A percentile compares a stretch with the other conserved stretches of the same genome.
These are phyloP conservation scores for Pteronura brasiliensis DNA, from an alignment of 2,113 vertebrate genomes.

Conservation along the genomic window DNA sequence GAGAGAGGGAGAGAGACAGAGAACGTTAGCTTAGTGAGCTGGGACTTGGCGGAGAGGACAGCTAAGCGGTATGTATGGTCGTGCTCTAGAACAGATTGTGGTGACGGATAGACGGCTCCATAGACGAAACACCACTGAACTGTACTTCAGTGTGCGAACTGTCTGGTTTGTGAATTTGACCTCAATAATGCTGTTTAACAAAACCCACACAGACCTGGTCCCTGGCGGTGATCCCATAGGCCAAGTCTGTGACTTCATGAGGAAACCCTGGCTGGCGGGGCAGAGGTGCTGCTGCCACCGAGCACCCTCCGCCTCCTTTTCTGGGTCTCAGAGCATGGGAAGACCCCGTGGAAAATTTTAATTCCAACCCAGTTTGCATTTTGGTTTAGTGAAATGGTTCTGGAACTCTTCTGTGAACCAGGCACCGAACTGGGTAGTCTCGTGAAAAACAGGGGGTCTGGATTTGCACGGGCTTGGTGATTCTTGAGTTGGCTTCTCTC, in stretches of 20 bases:
- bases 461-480: background rate
- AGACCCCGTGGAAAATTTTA: background rate
- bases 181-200: background rate
- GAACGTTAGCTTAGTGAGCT: background rate
- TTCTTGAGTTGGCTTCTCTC: background rate
- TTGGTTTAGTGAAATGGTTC: background rate
- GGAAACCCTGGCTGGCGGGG: background rate
- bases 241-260: background rate
- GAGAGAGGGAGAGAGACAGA: background rate
- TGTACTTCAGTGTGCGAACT: background rate
- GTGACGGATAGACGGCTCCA: background rate
- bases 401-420: background rate
- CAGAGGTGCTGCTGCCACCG: background rate
- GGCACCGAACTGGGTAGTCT: background rate
- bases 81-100: background rate
- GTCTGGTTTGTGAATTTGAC: background rate
- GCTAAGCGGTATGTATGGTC: background rate
- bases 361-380: slow-evolving; percentile 12
- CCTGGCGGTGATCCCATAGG: too few species aligned
- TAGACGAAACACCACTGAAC: background rate
- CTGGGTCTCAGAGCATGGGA: background rate
- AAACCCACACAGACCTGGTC: background rate
- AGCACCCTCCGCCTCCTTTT: background rate
- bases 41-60: background rate
- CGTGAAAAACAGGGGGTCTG: background rate